A percentile compares a stretch with the other conserved stretches of the same genome.
Conservation (phyloP, 2,113 vertebrate species). For the Zosterops hypoxanthus region DNA sequence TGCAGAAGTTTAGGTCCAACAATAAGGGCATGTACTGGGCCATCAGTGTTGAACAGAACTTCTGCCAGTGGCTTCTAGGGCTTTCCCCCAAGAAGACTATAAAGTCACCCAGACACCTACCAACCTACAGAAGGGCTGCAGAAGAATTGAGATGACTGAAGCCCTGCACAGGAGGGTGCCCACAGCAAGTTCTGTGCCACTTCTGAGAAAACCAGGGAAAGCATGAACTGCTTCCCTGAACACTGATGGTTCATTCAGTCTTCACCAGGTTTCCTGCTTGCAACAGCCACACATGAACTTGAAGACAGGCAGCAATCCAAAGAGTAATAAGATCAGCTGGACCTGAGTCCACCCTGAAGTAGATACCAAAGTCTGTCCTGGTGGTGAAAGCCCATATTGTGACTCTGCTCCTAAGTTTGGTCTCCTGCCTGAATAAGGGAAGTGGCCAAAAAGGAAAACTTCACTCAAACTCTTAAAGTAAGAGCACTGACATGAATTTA, state of each 20-base stretch:
- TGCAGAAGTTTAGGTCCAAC: background rate
- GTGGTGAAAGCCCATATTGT: background rate
- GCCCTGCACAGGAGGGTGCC: background rate
- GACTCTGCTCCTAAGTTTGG: background rate
- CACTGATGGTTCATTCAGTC: background rate
- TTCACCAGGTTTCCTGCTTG: background rate
- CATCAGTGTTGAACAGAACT: background rate
- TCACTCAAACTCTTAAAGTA: background rate
- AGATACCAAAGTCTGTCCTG: background rate
- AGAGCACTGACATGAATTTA: background rate
- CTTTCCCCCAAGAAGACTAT: background rate
- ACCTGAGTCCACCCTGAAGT: background rate
- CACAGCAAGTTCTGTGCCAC: background rate
- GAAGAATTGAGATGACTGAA: rapidly evolving
- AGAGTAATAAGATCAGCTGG: background rate
- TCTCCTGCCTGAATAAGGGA: background rate
- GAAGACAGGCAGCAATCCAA: background rate
- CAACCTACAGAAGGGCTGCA: background rate
- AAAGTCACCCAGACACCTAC: background rate
- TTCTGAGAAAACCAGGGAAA: background rate
- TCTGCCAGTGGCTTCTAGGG: background rate
- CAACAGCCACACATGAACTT: background rate
- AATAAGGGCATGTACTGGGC: background rate
- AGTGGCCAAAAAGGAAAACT: background rate
- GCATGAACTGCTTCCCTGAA: background rate